Evolutionary conservation across 2,797 vertebrate genomes (phyloP), one percentile per base, ranked within the genome.

Genomic region (Cossypha heuglini): DNA sequence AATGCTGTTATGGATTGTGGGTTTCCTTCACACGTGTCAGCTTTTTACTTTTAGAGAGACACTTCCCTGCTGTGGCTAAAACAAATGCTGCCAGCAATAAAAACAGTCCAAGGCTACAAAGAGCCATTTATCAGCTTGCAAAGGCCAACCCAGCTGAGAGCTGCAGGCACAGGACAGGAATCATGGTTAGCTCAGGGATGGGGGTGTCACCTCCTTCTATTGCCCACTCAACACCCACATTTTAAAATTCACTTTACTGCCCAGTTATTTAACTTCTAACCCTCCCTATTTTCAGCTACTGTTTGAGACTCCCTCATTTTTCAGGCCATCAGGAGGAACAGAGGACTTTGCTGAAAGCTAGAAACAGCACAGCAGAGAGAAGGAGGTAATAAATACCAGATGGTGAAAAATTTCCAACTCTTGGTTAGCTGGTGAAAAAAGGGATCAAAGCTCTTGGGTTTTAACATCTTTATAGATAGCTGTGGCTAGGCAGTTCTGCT

Each of bases 41-140:
- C 88, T 73, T 93, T 96, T 93, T 86, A 67, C 76, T 96, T 73
- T 79, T 46, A 78, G 59, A 96, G 85, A 69, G 51, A 80, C 57
- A 40, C 22, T 69, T 86, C 71, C 14, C 82, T 88, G 61, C 24
- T 86, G 66, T 42, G 66, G 75, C 69, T 93, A 84, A 84, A 95
- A 91, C 29, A 93, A 91, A 90, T 55, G 73, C 20, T 88, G 85
- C 73, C 62, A 67, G 68, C 89, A 90, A 61, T 86, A 88, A 61
- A 91, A 93, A 40, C 18, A 90, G 54, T 42, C 28, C 61, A 91
- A 86, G 76, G 69, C 79, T 93, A 76, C 45, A 78, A 91, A 84
- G 45, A 59, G 35, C 38, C 35, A 48, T 92, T 90, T 52, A 52
- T 90, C 78, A 92, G n/a, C 61, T 82, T 54, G 59, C 48, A 89